Evolutionary conservation across 1,140 invertebrate species (phyloP), one percentile per base, ranked within the genome.

Genomic region (Parapsyche elsis): DNA sequence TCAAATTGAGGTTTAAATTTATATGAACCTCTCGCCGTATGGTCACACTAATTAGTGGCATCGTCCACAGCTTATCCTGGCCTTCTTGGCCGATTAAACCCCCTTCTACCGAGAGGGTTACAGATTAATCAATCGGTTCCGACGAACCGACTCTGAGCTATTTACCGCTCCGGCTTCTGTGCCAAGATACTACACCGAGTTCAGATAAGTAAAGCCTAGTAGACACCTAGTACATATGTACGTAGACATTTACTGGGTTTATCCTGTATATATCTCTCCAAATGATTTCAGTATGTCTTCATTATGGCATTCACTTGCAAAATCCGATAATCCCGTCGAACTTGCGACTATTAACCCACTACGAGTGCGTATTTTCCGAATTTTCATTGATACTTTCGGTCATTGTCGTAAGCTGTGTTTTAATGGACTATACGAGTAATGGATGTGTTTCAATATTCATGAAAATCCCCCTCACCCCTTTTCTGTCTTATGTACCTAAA

Each of bases 111-210:
- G 1, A 38, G 12, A 14, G 14, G 46, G 73, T 53, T 57, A 77
- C 49, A 77, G 57, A 77, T 77, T 77, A 77, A 77, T 77, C 75
- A 77, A 77, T 77, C 16, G 75, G 23, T 53, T 77, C 38, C 5
- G 16, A 7, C 12, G 21, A 67, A 23, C 19, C 64, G 57, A 19
- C 30, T 38, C 2, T 38, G 30, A 53, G 49, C 49, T 53, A 12
- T 53, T 53, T 53, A 53, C 49, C 10, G 49, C 16, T 53, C 16
- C 49, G 16, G 49, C 49, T 53, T 53, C 49, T 12, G 49, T 38
- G n/a, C n/a, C n/a, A n/a, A n/a, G n/a, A n/a, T n/a, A n/a, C 30
- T 38, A 9, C 21, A 61, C 21, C 57, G 57, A n/a, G 9, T 67
- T 53, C 49, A 53, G 10, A 67, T 67, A 19, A 12, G 64, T 24